phyloP scores from a whole-genome alignment of 2,113 vertebrate genomes.

The Tragelaphus scriptus region DNA sequence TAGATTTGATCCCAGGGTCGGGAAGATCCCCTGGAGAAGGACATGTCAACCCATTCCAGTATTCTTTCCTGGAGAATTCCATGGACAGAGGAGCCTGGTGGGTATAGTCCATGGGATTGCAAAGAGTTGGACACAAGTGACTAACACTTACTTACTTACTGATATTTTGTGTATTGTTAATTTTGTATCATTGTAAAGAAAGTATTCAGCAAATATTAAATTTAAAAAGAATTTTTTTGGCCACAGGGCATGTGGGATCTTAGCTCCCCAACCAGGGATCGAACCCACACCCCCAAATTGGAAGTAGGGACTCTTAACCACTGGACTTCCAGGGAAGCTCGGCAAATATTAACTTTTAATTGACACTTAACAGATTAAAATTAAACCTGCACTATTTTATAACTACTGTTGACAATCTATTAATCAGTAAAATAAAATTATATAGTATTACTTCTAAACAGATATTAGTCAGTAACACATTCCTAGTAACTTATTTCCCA shows the following conservation, averaged over 20 bases:
- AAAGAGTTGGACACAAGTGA: not conserved
- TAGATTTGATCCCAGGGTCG: not conserved
- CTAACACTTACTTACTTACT: not conserved
- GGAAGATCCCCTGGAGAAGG: not conserved
- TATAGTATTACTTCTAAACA: not conserved
- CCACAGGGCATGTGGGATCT: not conserved
- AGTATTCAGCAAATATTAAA: conserved; percentile 10
- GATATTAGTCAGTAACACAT: not conserved
- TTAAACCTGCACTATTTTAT: not conserved
- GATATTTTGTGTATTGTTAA: not conserved
- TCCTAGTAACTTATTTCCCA: not conserved
- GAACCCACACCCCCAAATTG: not conserved
- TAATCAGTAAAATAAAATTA: conserved; percentile 5
- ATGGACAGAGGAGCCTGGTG: not conserved
- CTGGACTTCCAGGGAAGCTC: not conserved
- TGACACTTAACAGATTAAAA: not conserved
- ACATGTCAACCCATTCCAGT: not conserved
- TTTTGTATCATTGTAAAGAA: not conserved
- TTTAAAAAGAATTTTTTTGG: not conserved
- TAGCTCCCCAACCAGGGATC: not conserved
- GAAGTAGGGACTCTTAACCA: not conserved
- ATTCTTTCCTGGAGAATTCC: not conserved
- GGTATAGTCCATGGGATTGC: not conserved
- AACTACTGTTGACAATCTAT: not conserved
- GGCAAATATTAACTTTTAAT: conserved; percentile 18